Conservation (phyloP, 2,888 invertebrate genomes). For the Glaucopsyche alexis region DNA sequence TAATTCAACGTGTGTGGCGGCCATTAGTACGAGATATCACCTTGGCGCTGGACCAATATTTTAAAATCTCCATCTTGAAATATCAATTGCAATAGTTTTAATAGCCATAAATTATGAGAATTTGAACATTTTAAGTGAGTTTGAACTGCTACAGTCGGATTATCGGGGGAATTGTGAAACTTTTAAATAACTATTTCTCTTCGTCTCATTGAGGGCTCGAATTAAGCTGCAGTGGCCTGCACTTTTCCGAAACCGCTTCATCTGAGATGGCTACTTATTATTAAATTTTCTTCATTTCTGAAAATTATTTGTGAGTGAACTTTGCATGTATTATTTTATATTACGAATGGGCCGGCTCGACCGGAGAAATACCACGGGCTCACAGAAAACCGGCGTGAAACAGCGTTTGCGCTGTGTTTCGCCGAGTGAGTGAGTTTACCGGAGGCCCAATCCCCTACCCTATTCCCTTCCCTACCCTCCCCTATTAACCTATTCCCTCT, state of each 20-base stretch:
- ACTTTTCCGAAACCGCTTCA: neutral
- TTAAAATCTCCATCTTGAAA: neutral
- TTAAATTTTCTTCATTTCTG: slow-evolving; percentile 5
- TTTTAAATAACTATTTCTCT: slow-evolving; percentile 31
- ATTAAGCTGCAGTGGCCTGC: slow-evolving; percentile 28
- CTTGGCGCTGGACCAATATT: slow-evolving; percentile 6
- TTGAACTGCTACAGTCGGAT: slow-evolving; percentile 9
- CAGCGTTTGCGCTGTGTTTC: no score
- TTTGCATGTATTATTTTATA: no score
- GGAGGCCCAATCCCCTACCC: no score
- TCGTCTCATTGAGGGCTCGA: slow-evolving; percentile 32
- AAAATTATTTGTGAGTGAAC: neutral
- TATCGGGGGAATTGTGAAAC: slow-evolving; percentile 31
- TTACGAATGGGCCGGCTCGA: no score
- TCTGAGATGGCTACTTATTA: neutral
- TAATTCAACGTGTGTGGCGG: neutral
- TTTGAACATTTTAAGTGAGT: neutral
- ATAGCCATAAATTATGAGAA: neutral
- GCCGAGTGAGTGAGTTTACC: no score
- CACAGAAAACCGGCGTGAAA: no score
- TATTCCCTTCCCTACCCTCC: no score
- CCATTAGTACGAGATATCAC: neutral
- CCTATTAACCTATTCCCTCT: no score
- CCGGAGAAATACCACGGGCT: no score
- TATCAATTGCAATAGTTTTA: neutral